Evolutionary conservation across 2,797 vertebrate genomes (phyloP), one percentile per base, ranked within the genome.

Genomic region (Rhinatrema bivittatum): DNA sequence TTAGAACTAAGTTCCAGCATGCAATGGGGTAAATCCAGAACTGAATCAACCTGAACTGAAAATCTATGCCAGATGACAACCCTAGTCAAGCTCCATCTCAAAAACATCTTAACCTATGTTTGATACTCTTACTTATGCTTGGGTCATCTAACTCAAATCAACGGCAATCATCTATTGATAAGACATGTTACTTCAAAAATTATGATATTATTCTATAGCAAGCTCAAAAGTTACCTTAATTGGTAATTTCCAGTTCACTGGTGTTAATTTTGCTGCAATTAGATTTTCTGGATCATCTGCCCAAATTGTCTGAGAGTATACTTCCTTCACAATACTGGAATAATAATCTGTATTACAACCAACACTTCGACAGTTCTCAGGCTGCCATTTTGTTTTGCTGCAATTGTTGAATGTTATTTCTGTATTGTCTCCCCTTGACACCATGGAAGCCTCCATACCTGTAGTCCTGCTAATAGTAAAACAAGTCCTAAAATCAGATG

Each of bases 351-450:
- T 67, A 20, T 60, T 64, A 36, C 63, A 67, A 11, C 63, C 65
- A 23, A 60, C 32, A 0, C 53, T 71, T 16, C 10, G 32, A 0
- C 3, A 32, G 6, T 7, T 48, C 6, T 32, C 36, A 3, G 0
- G 5, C 2, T 5, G 44, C 56, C 59, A 45, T 1, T 20, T 30
- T 1, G 5, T 1, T 0, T 54, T 48, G 1, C 8, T 22, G 3
- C 20, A 40, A 31, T 42, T 63, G 28, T 15, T 65, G 67, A 65
- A 51, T 0, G 52, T 68, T 11, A 72, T 36, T 8, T 72, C 58
- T 1, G 76, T 74, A 32, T 68, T 82, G 36, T 60, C 21, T 21
- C 64, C 62, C 11, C 42, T 48, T 21, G 70, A 70, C 0, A 19
- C 32, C 2, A 67, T 16, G 6, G 35, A 17, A 10, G 31, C n/a